Evolutionary conservation across 2,888 invertebrate species (phyloP), one percentile per base, ranked within the genome.

Genomic region (Lacanobia wlatinum): DNA sequence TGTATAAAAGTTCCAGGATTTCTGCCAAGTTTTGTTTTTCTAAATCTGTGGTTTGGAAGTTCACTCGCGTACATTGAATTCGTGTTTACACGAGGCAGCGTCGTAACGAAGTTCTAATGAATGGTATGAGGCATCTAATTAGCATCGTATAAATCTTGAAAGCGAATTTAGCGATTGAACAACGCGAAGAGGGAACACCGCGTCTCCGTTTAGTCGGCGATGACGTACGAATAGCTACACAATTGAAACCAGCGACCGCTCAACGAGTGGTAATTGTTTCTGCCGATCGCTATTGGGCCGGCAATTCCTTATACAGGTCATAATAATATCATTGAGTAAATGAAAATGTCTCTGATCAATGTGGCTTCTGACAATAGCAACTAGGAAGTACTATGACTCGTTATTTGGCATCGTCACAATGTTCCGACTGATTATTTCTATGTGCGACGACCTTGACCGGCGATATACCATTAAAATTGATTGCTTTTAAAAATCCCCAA

Each of bases 201-300:
- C 60, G 62, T 78, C 76, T 78, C 55, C 68, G 70, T 76, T 82
- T 58, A 80, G 78, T 74, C 65, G 73, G 38, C 53, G 71, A 80
- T 86, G 86, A 86, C 86, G 86, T 88, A 91, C 90, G 89, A 93
- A 91, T 90, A 89, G 92, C 89, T 88, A 83, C 86, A 90, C 94
- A 95, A 95, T 95, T 96, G 95, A 91, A 92, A 91, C 89, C 81
- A 89, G 84, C 90, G 90, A 90, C 90, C 92, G 91, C 90, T 94
- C 94, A 95, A 95, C 92, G 88, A 94, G 93, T 86, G 89, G 93
- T 94, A 95, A 95, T 96, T 95, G 95, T 93, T 92, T 92, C 91
- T 86, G 87, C 84, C 85, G 90, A 92, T 92, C 90, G 88, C 89
- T 91, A 91, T 91, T 90, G 88, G 89, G 83, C 83, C 68, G 84